A percentile compares a stretch with the other conserved stretches of the same genome.
Evolutionary conservation across 2,888 invertebrate genomes (phyloP).

Genomic region (Synanthedon andrenaeformis): DNA sequence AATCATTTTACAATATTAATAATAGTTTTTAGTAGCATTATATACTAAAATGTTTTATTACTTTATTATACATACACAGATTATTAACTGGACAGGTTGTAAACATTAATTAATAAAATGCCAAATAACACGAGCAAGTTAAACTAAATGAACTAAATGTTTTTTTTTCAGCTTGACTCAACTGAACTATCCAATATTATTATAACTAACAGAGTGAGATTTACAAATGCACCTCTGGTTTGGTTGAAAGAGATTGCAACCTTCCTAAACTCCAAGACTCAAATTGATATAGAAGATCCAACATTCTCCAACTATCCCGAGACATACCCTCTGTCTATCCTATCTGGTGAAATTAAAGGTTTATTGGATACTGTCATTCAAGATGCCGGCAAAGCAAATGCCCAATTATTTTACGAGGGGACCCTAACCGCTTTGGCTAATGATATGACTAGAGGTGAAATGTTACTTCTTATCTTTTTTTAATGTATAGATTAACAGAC

Average conservation of each 20-base stretch:
- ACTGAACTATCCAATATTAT: slow-evolving; percentile 64
- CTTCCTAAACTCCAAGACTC: slow-evolving; percentile 73
- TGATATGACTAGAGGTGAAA: slow-evolving; percentile 76
- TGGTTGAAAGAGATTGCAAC: slow-evolving; percentile 78
- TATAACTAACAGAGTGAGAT: slow-evolving; percentile 72
- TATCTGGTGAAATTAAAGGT: slow-evolving; percentile 53
- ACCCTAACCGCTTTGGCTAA: slow-evolving; percentile 77
- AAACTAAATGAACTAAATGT: not conserved
- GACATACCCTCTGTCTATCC: slow-evolving; percentile 68
- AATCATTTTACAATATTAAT: too few species aligned
- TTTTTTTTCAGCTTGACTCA: slow-evolving; percentile 68
- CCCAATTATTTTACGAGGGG: slow-evolving; percentile 78
- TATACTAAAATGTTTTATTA: too few species aligned
- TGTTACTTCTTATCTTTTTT: not conserved
- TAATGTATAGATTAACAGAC: too few species aligned
- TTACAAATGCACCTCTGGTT: slow-evolving; percentile 76
- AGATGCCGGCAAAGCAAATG: slow-evolving; percentile 72
- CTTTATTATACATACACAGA: too few species aligned
- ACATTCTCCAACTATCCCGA: slow-evolving; percentile 68
- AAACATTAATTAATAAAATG: too few species aligned
- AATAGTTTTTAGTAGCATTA: too few species aligned
- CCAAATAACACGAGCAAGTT: too few species aligned
- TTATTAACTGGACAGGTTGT: too few species aligned
- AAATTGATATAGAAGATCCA: slow-evolving; percentile 74
- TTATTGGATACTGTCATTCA: slow-evolving; percentile 62